Evolutionary conservation across 2,113 vertebrate genomes (phyloP).

Genomic region (Poeciliopsis retropinna): DNA sequence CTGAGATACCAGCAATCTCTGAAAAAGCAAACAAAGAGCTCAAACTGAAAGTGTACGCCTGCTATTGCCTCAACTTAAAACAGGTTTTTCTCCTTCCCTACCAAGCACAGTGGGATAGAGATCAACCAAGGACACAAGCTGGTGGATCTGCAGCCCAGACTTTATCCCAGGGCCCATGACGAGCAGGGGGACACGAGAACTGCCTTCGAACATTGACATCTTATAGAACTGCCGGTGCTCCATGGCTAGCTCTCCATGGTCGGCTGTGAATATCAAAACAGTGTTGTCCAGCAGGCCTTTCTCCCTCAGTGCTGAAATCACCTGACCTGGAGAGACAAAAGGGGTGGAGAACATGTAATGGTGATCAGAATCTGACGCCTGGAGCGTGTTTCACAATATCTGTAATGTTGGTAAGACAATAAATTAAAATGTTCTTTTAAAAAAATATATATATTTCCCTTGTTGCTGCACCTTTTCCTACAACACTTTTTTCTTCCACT

Average conservation of each 20-base stretch:
- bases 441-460: neutral
- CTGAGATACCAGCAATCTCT: slow-evolving; percentile 86
- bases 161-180: slow-evolving; percentile 87
- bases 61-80: neutral
- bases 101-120: slow-evolving; percentile 93
- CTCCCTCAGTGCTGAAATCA: slow-evolving; percentile 85
- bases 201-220: slow-evolving; percentile 99
- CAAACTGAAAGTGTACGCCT: neutral
- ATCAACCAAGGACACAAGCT: slow-evolving; percentile 93
- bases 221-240: slow-evolving; percentile 98
- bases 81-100: slow-evolving; percentile 67
- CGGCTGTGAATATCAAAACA: slow-evolving; percentile 89
- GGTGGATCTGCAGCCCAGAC: slow-evolving; percentile 75
- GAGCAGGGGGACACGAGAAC: slow-evolving; percentile 89
- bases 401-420: neutral
- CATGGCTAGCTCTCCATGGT: slow-evolving; percentile 97
- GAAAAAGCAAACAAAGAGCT: slow-evolving; percentile 35
- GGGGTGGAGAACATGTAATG: neutral
- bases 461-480: too few species aligned
- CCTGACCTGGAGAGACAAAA: slow-evolving; percentile 80
- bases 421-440: neutral
- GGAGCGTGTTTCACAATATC: too few species aligned
- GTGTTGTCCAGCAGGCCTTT: slow-evolving; percentile 84
- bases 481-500: too few species aligned
- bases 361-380: neutral